Base-by-base conservation (phyloP, 2,113 vertebrate genomes). In the Rhinoderma darwinii region DNA sequence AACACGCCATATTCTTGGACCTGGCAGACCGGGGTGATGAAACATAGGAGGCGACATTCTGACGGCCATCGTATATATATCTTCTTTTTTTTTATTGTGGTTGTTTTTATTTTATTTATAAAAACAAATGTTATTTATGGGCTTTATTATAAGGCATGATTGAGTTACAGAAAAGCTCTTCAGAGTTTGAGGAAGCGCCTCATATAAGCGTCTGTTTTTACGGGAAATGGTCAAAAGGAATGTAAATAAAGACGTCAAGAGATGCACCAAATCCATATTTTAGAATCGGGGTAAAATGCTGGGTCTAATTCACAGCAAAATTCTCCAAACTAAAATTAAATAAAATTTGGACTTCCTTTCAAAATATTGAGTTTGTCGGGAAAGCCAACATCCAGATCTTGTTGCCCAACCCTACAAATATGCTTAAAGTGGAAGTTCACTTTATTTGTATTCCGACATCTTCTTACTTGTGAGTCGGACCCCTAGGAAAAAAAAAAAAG, bases 1-100 rank as follows among this genome's bases (percentile, higher is more conserved):
- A 30, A 41, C 59, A 82, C 18, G 61, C 59, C 80, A 82, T 44
- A 27, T 47, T 68, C 61, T 66, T 44, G n/a, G 78, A 22, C 25
- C 37, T 66, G 25, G 15, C 32, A 1, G 39, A 43, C 35, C 56
- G 25, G 18, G 61, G 79, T 27, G 80, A 47, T 82, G 41, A 82
- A 68, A 66, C 32, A 47, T 47, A 68, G 9, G 37, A 54, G 78
- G 54, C 39, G 50, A 81, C 54, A 25, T 39, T n/a, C 37, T 43
- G 54, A 39, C 78, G 25, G 32, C 78, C 35, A 27, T 41, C 14
- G 6, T 61, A 3, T 78, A n/a, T n/a, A n/a, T 43, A 2, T 80
- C 56, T 22, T 32, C 30, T 7, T 50, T 50, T 77, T 43, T 75
- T 76, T 44, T 47, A 17, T 50, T 50, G 11, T 77, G 12, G 25